Evolutionary conservation across 1,140 invertebrate genomes (phyloP).

Genomic region (Lordiphosa mommai): DNA sequence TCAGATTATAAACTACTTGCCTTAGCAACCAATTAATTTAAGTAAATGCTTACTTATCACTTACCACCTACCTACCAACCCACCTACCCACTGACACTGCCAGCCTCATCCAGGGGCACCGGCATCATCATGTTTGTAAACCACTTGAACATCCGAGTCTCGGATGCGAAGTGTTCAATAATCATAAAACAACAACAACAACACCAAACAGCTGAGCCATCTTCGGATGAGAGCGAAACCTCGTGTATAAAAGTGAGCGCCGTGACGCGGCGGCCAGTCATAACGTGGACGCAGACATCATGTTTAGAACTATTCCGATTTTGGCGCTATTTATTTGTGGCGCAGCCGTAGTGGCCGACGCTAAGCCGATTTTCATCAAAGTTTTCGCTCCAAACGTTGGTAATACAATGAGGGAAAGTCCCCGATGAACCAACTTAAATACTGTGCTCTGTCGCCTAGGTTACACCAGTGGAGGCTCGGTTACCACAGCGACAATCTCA

Average conservation of each 20-base stretch:
- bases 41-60: constrained; percentile 18
- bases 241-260: constrained; percentile 50
- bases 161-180: constrained; percentile 13
- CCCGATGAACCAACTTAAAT: background rate
- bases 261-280: constrained; percentile 36
- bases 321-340: constrained; percentile 32
- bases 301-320: constrained; percentile 47
- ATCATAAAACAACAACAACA: constrained; percentile 39
- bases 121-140: constrained; percentile 43
- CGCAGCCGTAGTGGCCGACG: constrained; percentile 22
- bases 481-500: constrained; percentile 17
- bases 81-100: background rate
- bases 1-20: background rate
- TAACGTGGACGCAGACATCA: constrained; percentile 31
- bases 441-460: constrained; percentile 12
- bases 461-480: constrained; percentile 9
- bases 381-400: constrained; percentile 44
- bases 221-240: constrained; percentile 19
- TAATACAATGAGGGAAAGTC: constrained; percentile 12
- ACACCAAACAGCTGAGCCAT: constrained; percentile 12
- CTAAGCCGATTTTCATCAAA: constrained; percentile 50
- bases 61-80: constrained; percentile 3
- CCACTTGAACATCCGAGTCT: constrained; percentile 29
- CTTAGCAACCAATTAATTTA: constrained; percentile 3
- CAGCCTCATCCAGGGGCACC: constrained; percentile 9